Conservation (phyloP, 2,113 vertebrate species). For the Aegotheles bennettii region DNA sequence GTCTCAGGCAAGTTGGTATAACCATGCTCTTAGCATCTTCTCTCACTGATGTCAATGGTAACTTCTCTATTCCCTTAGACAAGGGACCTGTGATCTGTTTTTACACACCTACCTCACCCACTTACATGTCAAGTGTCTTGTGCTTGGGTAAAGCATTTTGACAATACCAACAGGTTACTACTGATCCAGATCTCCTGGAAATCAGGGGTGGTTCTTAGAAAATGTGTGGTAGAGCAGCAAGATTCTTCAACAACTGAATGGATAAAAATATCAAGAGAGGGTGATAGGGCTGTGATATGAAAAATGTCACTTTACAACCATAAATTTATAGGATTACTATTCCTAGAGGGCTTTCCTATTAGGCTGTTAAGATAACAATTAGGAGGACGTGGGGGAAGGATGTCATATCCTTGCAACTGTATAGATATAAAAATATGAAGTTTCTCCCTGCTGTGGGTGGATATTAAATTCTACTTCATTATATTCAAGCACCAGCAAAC, state of each 20-base stretch:
- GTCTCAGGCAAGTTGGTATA: not conserved
- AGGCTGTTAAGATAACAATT: not conserved
- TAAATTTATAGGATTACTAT: not conserved
- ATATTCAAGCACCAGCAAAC: not conserved
- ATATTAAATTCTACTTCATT: not conserved
- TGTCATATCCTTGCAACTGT: not conserved
- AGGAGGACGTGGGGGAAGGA: not conserved
- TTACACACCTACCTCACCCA: not conserved
- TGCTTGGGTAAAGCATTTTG: not conserved
- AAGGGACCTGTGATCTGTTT: not conserved
- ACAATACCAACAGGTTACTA: not conserved
- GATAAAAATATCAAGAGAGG: not conserved
- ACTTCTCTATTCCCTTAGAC: not conserved
- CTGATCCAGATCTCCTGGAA: not conserved
- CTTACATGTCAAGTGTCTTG: rapidly evolving
- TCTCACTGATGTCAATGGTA: not conserved
- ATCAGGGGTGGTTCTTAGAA: not conserved
- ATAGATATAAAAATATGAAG: not conserved
- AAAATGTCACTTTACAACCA: not conserved
- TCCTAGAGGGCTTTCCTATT: not conserved
- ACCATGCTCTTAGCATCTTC: not conserved
- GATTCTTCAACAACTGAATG: not conserved
- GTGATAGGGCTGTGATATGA: not conserved
- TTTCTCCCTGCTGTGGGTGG: not conserved
- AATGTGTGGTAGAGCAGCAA: not conserved